Evolutionary conservation across 2,888 invertebrate genomes (phyloP), one percentile per base, ranked within the genome.

Genomic region (Morpho deidamia): DNA sequence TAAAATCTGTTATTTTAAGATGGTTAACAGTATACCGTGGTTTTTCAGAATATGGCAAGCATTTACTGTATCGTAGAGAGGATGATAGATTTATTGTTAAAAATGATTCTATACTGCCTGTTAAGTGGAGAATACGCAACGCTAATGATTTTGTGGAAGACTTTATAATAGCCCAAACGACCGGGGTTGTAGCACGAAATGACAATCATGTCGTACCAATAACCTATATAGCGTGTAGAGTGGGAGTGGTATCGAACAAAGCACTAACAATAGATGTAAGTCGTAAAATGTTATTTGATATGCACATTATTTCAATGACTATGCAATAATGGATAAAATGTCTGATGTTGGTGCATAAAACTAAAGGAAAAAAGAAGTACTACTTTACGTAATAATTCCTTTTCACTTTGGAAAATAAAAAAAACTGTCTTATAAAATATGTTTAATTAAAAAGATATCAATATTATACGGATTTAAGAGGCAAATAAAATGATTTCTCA

Each of bases 101-200:
- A 52, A 93, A 93, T 66, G 87, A 91, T 65, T 91, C 92, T 0
- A 81, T 90, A 35, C 70, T 92, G 44, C 80, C 91, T 10, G 71
- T 93, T 44, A 83, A 83, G 72, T 93, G 93, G 92, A 78, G 80
- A 66, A 81, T 93, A 62, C 70, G 74, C 38, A 86, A 87, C 59
- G 60, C 76, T 1, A 66, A 76, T 8, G 85, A 87, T 23, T 78
- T 84, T 23, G 59, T 77, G 7, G 83, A 86, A 61, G 83, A 90
- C 62, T 91, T 91, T 62, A 83, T 85, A 59, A 82, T 91, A 64
- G 71, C 80, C 1, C 73, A 81, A 50, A 78, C 76, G 7, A 71
- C 76, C 8, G 91, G 91, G 8, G 75, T 78, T 9, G 81, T 92
- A 34, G 66, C 65, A 11, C 76, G 91, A 53, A 70, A 83, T 60